Percentiles rank a stretch among this genome's conserved stretches.
These are phyloP conservation scores for Frankliniella intonsa DNA, from an alignment of 2,888 invertebrate species.

Conservation along the genomic window DNA sequence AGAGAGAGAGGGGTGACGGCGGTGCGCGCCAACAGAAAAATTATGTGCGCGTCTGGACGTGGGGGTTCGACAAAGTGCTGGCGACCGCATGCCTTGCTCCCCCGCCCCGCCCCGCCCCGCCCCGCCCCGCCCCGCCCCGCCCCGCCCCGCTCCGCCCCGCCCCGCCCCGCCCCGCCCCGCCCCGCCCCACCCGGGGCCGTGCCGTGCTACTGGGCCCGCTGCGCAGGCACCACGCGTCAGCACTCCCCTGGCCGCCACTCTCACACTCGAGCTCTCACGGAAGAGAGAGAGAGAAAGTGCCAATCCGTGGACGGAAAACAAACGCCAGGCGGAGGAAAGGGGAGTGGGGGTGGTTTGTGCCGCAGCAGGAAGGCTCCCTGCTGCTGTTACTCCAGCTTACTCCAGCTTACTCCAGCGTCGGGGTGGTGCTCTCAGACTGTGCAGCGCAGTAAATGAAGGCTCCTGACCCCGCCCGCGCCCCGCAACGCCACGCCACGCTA, in stretches of 20 bases:
- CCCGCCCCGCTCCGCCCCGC: background rate
- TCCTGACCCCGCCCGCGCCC: no score
- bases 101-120: background rate
- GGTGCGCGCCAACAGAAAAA: background rate
- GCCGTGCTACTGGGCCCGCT: no score
- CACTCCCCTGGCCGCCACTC: background rate
- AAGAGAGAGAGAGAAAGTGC: background rate
- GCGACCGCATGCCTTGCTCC: background rate
- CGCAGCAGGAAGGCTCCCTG: no score
- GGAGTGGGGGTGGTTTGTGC: no score
- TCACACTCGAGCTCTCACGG: background rate
- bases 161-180: background rate
- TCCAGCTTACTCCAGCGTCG: no score
- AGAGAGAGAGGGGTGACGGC: no score
- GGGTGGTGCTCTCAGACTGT: no score
- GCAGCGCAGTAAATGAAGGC: no score
- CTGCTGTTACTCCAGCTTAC: no score
- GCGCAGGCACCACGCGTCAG: background rate
- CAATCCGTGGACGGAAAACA: background rate
- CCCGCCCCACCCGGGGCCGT: background rate
- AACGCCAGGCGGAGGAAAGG: background rate
- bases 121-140: background rate
- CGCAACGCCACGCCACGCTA: no score
- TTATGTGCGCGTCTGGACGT: background rate
- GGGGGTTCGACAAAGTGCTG: background rate